Evolutionary conservation across 2,113 vertebrate species (phyloP), one percentile per base, ranked within the genome.

Genomic region (Melozone crissalis): DNA sequence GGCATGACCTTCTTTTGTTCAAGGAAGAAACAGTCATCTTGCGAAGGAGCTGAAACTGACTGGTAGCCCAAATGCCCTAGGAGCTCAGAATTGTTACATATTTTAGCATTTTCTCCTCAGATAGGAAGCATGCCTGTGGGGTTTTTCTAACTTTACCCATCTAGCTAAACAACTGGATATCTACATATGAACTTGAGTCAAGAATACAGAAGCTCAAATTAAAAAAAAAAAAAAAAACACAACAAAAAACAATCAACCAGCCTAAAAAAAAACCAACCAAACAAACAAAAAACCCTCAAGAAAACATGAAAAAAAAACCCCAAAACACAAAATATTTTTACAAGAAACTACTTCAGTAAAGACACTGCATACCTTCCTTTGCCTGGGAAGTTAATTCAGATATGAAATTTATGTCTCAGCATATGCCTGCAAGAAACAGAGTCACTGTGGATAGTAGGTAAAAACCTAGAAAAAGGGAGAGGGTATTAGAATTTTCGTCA

Each of bases 281-380:
- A 7, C 27, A 49, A 24, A 27, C 11, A 19, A 43, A 15, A 47
- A 9, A 46, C 10, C 11, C 11, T 5, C 9, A 55, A 35, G 1
- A 1, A 52, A 33, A 30, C 8, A n/a, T 52, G 22, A 26, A 13
- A 61, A 12, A 14, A 47, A 41, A 0, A 4, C 3, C 1, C 14
- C 10, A 51, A 10, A 33, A 67, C 7, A 2, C 10, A 28, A 9
- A 55, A 72, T 46, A 2, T 0, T 44, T 84, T 66, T n/a, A 20
- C 3, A 84, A 66, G 26, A 84, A 93, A 46, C 4, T 65, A 44
- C 14, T 77, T 88, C 19, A 52, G 2, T 44, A 27, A 73, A 61
- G 21, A n/a, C 66, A 54, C 6, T 21, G 13, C 12, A 15, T 10
- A 6, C 15, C 5, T 68, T 63, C 47, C 11, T 87, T 80, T 72